phyloP scores from a whole-genome alignment of 2,888 invertebrate genomes.

The Drymonia ruficornis region DNA sequence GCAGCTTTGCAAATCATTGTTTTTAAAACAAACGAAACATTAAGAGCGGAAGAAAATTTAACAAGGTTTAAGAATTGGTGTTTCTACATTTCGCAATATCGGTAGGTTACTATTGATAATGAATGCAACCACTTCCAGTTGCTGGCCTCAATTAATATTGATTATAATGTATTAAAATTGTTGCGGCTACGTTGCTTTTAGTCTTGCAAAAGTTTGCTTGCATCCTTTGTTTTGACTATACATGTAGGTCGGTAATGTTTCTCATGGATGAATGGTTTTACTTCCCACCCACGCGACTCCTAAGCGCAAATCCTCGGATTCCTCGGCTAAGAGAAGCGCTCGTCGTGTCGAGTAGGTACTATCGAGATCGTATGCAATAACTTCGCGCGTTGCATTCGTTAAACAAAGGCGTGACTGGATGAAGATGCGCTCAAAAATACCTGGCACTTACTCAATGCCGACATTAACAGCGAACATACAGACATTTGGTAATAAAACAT shows the following conservation, averaged over 20 bases:
- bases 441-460: constrained; percentile 58
- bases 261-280: background rate
- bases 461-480: constrained; percentile 54
- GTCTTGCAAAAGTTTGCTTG: constrained; percentile 1
- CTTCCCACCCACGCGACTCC: background rate
- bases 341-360: background rate
- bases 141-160: constrained; percentile 75
- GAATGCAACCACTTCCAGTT: constrained; percentile 65
- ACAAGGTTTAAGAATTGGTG: constrained; percentile 43
- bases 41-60: constrained; percentile 36
- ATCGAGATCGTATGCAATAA: background rate
- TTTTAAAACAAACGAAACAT: constrained; percentile 23
- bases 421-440: constrained; percentile 57
- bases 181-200: constrained; percentile 25
- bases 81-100: constrained; percentile 58
- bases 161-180: constrained; percentile 66
- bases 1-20: constrained; percentile 20
- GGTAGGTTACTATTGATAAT: constrained; percentile 56
- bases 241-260: constrained; percentile 5
- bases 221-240: constrained; percentile 7
- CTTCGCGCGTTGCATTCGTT: constrained; percentile 19
- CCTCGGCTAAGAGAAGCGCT: background rate
- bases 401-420: constrained; percentile 42
- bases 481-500: constrained; percentile 72
- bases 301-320: background rate